Percentiles rank a stretch among this genome's conserved stretches.
Evolutionary conservation across 1,140 invertebrate genomes (phyloP).

Genomic region (Sminthurides bifidus): DNA sequence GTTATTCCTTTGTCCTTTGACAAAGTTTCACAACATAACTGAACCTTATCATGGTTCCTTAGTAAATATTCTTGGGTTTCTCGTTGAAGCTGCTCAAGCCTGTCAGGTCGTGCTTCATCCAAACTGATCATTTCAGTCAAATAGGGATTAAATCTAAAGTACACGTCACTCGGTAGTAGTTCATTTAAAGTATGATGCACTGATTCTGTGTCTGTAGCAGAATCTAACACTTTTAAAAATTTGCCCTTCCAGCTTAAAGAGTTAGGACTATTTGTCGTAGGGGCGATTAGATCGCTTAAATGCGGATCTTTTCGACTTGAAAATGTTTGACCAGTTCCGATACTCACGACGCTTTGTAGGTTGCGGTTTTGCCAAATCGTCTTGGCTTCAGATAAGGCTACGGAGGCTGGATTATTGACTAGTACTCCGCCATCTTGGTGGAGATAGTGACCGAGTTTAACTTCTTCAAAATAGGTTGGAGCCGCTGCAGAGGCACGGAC

Average conservation of each 20-base stretch:
- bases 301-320: slow-evolving; percentile 33
- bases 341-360: slow-evolving; percentile 74
- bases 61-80: slow-evolving; percentile 37
- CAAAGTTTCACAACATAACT: slow-evolving; percentile 11
- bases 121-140: slow-evolving; percentile 66
- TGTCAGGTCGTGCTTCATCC: slow-evolving; percentile 65
- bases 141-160: slow-evolving; percentile 85
- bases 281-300: slow-evolving; percentile 26
- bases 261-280: slow-evolving; percentile 26
- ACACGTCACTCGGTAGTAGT: slow-evolving; percentile 60
- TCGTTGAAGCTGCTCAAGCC: slow-evolving; percentile 47
- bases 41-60: slow-evolving; percentile 20
- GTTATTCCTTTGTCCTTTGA: slow-evolving; percentile 8
- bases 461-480: slow-evolving; percentile 85
- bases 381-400: slow-evolving; percentile 77
- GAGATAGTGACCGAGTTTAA: slow-evolving; percentile 56
- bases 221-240: slow-evolving; percentile 71
- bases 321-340: slow-evolving; percentile 63
- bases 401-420: slow-evolving; percentile 79
- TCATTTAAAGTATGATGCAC: slow-evolving; percentile 72
- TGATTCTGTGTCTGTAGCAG: slow-evolving; percentile 79
- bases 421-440: slow-evolving; percentile 46
- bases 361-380: slow-evolving; percentile 67
- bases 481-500: slow-evolving; percentile 82
- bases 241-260: slow-evolving; percentile 62